Base-by-base conservation (phyloP, 2,797 vertebrate genomes). In the Catharus ustulatus region DNA sequence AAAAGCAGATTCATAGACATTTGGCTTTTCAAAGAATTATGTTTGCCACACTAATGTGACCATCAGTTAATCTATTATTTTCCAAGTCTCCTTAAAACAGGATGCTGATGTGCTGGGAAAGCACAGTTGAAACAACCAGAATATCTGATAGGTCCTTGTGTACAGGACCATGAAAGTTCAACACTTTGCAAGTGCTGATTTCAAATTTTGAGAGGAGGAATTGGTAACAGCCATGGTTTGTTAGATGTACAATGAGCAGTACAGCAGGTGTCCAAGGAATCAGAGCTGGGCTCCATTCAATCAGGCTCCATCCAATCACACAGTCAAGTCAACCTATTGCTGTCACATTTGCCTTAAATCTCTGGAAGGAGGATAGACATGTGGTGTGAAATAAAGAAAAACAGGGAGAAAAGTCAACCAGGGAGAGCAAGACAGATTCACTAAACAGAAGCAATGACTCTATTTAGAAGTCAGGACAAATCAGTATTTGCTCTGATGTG, bases 51-150 rank as follows among this genome's bases (percentile, higher is more conserved):
- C 57, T 93, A 93, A 93, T 87, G 81, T 94, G 81, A 63, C 16
- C 68, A 76, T 55, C 32, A 89, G 81, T 89, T 91, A 12, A 75
- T 46, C 40, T 84, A 8, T 81, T 89, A 9, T 85, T 94, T 94
- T 81, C 30, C 82, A 90, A 5, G 13, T 23, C 36, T 58, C 30
- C 26, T 83, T 80, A 61, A 67, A 84, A 80, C 36, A 85, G 76
- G 75, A 89, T 58, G 81, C 58, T 93, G 84, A 58, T 78, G 82
- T 68, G 55, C 73, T 81, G 66, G 87, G 58, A 95, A 94, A 89
- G 51, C 84, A 43, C 51, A 89, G 84, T 69, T 94, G 66, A 94
- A 91, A 62, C 45, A 64, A 62, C 11, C 64, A 61, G 38, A 93
- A 71, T 74, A 54, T 32, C 54, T 84, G 64, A 82, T 3, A 87